Evolutionary conservation across 2,888 invertebrate genomes (phyloP).

Genomic region (Nephrotoma appendiculata): DNA sequence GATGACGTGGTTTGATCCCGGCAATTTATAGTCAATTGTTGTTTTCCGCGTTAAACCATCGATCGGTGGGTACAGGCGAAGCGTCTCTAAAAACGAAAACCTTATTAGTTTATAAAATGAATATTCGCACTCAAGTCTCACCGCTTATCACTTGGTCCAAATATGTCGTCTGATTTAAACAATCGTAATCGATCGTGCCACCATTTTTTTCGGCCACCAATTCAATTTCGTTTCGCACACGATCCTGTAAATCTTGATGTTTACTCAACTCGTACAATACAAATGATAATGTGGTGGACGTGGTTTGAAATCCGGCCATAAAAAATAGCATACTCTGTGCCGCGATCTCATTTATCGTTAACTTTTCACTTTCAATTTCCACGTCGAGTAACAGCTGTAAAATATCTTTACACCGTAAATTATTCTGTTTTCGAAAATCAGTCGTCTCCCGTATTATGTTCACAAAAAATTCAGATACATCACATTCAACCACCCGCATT

Average conservation of each 20-base stretch:
- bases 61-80: constrained; percentile 34
- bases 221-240: constrained; percentile 23
- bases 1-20: constrained; percentile 17
- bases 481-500: constrained; percentile 12
- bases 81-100: constrained; percentile 25
- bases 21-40: constrained; percentile 23
- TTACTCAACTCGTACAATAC: constrained; percentile 27
- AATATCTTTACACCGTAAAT: constrained; percentile 17
- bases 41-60: constrained; percentile 25
- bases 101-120: not conserved
- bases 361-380: not conserved
- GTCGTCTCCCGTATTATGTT: constrained; percentile 3
- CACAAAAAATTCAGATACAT: constrained; percentile 13
- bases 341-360: constrained; percentile 16
- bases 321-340: constrained; percentile 34
- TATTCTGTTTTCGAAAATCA: constrained; percentile 8
- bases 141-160: constrained; percentile 31
- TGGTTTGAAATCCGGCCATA: constrained; percentile 33
- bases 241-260: constrained; percentile 28
- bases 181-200: constrained; percentile 28
- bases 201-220: constrained; percentile 19
- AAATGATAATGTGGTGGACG: constrained; percentile 29
- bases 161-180: constrained; percentile 29
- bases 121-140: constrained; percentile 16
- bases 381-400: constrained; percentile 11